phyloP scores from a whole-genome alignment of 2,888 invertebrate species.

The Phasia obesa region DNA sequence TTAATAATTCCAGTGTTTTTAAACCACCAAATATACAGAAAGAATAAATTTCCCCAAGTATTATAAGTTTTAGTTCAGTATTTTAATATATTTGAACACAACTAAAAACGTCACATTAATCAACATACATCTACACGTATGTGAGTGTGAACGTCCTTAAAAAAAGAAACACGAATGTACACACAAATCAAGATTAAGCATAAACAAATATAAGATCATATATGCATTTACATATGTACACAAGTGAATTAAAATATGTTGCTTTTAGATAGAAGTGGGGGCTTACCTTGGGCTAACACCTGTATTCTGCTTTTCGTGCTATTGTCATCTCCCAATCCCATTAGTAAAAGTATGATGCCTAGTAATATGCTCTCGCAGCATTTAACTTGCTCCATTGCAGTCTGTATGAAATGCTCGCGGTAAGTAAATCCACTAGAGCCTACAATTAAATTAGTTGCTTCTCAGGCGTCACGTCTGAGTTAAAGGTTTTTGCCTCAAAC shows the following conservation, averaged over 20 bases:
- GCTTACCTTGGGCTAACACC: constrained; percentile 77
- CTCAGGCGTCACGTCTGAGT: constrained; percentile 25
- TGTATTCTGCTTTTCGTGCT: constrained; percentile 68
- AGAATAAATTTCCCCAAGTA: no score
- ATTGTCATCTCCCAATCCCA: constrained; percentile 67
- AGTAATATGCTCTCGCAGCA: constrained; percentile 74
- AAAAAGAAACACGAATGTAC: not conserved
- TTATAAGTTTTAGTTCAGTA: no score
- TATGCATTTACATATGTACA: no score
- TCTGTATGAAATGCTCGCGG: constrained; percentile 64
- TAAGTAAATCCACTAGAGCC: constrained; percentile 68
- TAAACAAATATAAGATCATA: not conserved
- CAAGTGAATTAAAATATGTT: constrained; percentile 23
- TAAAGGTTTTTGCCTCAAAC: not conserved
- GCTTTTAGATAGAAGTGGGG: constrained; percentile 2
- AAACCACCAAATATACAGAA: no score
- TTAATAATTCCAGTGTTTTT: no score
- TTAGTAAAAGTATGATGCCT: constrained; percentile 73
- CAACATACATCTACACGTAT: no score
- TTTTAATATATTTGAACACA: no score
- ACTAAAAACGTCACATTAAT: no score
- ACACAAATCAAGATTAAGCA: not conserved
- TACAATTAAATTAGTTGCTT: constrained; percentile 50
- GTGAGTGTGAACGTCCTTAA: not conserved
- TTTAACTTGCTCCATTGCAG: constrained; percentile 75